Evolutionary conservation across 2,113 vertebrate genomes (phyloP), one percentile per base, ranked within the genome.

Genomic region (Eubucco bourcierii): DNA sequence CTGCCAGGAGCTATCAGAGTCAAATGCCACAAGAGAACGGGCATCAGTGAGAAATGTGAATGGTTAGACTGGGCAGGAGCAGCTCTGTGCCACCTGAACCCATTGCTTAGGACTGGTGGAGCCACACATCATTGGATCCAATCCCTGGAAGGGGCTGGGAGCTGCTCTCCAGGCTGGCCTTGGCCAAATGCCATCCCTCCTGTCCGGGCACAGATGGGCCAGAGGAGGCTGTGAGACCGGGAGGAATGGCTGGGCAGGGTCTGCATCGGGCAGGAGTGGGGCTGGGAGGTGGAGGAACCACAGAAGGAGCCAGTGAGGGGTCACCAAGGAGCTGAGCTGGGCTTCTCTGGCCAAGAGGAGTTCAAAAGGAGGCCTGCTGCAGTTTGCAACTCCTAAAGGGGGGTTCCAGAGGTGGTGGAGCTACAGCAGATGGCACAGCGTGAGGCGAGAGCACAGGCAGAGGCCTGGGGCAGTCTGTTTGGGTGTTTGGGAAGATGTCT

Each of bases 81-180:
- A 50, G 55, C 25, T 19, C 25, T 58, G 31, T 18, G 8, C 39
- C 29, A 27, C 33, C 29, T 31, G 37, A 67, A 41, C 55, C 55
- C 65, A 59, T 64, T 64, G 27, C 44, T 84, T 56, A 44, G 41
- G 78, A 68, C 28, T 6, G 5, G 25, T 41, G 44, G 17, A 87
- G 74, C 13, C 84, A 75, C 0, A 0, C 1, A 23, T 39, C 1
- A 0, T 72, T 86, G 25, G 15, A 28, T 41, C 15, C 39, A 76
- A 10, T 0, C 1, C 28, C 4, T 34, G 37, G 53, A 64, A 41
- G 18, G 12, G 19, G 4, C 4, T 81, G 55, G 53, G 55, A 79
- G 37, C 39, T 74, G n/a, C 52, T 88, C 23, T 80, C 80, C 46
- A 88, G 23, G 60, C 39, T 56, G 63, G 50, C 33, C 56, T 58